Base-by-base conservation (phyloP, 2,797 vertebrate species). In the Calcarius lapponicus region DNA sequence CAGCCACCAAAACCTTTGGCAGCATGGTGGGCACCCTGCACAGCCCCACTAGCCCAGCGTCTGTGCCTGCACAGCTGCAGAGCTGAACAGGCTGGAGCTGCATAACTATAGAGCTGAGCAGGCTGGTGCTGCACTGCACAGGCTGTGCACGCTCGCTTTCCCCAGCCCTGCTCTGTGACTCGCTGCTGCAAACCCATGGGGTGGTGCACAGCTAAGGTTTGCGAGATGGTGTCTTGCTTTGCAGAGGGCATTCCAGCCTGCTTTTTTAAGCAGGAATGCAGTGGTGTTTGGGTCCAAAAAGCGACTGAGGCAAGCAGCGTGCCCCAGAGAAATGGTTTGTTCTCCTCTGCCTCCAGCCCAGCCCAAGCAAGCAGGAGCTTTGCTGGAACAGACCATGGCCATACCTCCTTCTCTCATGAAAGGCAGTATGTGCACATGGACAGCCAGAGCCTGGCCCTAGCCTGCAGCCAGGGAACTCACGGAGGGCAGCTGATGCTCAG, bases 21-120 rank as follows among this genome's bases (percentile, higher is more conserved):
- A 92, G 69, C 3, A 7, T 12, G 57, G 53, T 15, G 13, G 87
- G 65, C 53, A 47, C 24, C 28, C 71, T 21, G n/a, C 8, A 4
- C 45, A 53, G 66, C n/a, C 38, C 60, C 53, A 32, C 13, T 36
- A 1, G 4, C 42, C 17, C 10, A 0, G 40, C 0, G 0, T 18
- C n/a, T 42, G 60, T 76, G 74, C 29, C 18, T 6, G 51, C 40
- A 60, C 34, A 13, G 3, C 11, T 57, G 47, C 80, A 53, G 65
- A 1, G 4, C 6, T 3, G 28, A 47, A 32, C 42, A 56, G n/a
- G 43, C 64, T n/a, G 61, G 28, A 9, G 61, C 75, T 65, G 75
- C 50, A 48, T 24, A 25, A 5, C 26, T 50, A 36, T 64, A 50
- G 64, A 1, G 6, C 7, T 3, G 29, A n/a, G 34, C 43, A 50